Percentiles rank a stretch among this genome's conserved stretches.
Conservation (phyloP, 2,888 invertebrate genomes). For the Morinoia aosen region DNA sequence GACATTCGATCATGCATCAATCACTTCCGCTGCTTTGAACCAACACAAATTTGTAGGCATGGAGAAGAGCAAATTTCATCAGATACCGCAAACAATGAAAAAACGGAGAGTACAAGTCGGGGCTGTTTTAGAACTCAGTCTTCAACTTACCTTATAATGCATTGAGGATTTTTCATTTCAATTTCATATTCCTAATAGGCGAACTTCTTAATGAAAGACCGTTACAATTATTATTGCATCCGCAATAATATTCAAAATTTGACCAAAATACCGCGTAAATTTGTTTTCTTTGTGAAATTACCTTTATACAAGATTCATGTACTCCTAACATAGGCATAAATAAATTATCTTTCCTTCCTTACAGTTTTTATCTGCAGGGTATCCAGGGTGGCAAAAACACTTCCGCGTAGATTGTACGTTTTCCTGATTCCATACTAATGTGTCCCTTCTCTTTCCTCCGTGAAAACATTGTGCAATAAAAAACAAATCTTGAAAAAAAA, state of each 20-base stretch:
- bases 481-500: too few relatives aligned
- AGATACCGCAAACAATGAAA: not conserved
- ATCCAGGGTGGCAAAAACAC: too few relatives aligned
- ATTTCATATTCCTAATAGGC: not conserved
- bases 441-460: too few relatives aligned
- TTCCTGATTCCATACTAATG: too few relatives aligned
- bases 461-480: too few relatives aligned
- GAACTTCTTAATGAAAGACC: not conserved
- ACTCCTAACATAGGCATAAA: too few relatives aligned
- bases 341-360: too few relatives aligned
- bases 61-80: not conserved
- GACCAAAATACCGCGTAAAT: not conserved
- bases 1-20: constrained; percentile 10
- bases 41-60: constrained; percentile 9
- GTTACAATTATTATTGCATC: not conserved
- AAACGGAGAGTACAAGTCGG: not conserved
- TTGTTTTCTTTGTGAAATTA: not conserved
- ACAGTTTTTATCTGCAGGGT: too few relatives aligned
- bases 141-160: not conserved
- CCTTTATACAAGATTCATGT: not conserved
- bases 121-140: not conserved
- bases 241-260: not conserved
- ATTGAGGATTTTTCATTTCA: not conserved
- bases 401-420: too few relatives aligned
- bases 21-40: not conserved